A percentile compares a stretch with the other conserved stretches of the same genome.
phyloP scores from a whole-genome alignment of 2,113 vertebrate species.

The Atractosteus spatula region DNA sequence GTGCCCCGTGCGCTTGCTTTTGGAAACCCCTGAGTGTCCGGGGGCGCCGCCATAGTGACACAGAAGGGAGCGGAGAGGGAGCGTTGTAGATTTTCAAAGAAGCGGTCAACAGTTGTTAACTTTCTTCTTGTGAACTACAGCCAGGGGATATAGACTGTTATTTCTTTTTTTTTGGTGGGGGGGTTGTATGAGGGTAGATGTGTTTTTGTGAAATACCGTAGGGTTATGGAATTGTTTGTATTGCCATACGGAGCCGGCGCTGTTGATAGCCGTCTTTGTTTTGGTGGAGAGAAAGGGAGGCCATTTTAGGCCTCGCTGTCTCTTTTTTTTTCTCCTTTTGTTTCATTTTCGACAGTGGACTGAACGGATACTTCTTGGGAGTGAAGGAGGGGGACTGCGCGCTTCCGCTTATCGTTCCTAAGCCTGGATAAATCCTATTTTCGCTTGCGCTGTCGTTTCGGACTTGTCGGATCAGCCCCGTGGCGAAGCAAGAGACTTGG shows the following conservation, averaged over 20 bases:
- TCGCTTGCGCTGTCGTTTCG: not conserved
- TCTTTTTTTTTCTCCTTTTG: conserved; percentile 8
- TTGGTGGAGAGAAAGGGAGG: conserved; percentile 24
- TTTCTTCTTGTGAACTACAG: not conserved
- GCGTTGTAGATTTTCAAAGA: not conserved
- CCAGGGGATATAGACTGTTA: not conserved
- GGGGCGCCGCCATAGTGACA: not conserved
- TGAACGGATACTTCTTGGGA: conserved; percentile 1
- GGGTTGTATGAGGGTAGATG: not conserved
- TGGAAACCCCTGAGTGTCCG: conserved; percentile 20
- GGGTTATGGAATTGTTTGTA: not conserved
- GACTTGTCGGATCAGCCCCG: conserved; percentile 3
- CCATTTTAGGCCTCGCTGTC: conserved; percentile 31
- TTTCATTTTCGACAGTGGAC: conserved; percentile 8
- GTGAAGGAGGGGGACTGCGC: conserved; percentile 14
- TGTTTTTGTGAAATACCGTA: not conserved
- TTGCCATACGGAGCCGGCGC: conserved; percentile 6
- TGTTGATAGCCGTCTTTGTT: conserved; percentile 17
- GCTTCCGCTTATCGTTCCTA: not conserved
- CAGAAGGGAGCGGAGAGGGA: not conserved
- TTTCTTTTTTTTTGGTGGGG: not conserved
- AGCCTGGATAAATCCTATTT: not conserved
- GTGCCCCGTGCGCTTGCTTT: conserved; percentile 25
- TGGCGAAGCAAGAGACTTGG: conserved; percentile 8
- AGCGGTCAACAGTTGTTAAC: not conserved